phyloP scores from a whole-genome alignment of 2,888 invertebrate species.

The Limenitis camilla region DNA sequence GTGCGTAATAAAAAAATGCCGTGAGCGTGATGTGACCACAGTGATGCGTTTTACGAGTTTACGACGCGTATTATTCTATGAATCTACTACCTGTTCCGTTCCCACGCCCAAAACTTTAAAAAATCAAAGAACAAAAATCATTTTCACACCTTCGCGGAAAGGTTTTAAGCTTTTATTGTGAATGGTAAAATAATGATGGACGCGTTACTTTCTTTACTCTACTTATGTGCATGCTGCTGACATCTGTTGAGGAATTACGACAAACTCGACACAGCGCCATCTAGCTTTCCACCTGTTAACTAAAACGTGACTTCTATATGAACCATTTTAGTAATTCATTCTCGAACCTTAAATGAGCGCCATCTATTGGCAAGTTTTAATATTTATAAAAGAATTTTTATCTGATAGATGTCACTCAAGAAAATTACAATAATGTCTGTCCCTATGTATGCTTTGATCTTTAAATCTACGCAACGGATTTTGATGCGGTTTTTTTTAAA shows the following conservation, averaged over 20 bases:
- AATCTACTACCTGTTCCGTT: constrained; percentile 48
- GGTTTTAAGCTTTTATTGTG: constrained; percentile 59
- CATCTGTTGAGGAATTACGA: constrained; percentile 36
- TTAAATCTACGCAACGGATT: too few relatives aligned
- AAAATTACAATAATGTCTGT: too few relatives aligned
- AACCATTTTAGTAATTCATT: too few relatives aligned
- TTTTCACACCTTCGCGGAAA: constrained; percentile 72
- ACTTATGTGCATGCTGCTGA: constrained; percentile 30
- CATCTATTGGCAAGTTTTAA: constrained; percentile 11
- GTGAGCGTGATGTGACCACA: constrained; percentile 27
- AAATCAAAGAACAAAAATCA: constrained; percentile 57
- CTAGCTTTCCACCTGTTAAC: constrained; percentile 6
- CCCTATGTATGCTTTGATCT: too few relatives aligned
- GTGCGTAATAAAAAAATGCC: constrained; percentile 20
- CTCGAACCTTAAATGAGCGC: constrained; percentile 12
- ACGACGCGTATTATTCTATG: constrained; percentile 39
- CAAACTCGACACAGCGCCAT: constrained; percentile 26
- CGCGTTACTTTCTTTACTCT: constrained; percentile 48
- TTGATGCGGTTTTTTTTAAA: too few relatives aligned
- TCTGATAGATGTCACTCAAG: too few relatives aligned
- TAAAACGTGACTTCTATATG: too few relatives aligned
- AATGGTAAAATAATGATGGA: constrained; percentile 65
- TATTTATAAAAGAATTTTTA: background rate
- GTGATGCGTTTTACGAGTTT: constrained; percentile 25
- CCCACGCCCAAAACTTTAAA: constrained; percentile 56